Percentiles rank a stretch among this genome's conserved stretches.
Evolutionary conservation across 2,888 invertebrate species (phyloP).

Genomic region (Yponomeuta evonymella): DNA sequence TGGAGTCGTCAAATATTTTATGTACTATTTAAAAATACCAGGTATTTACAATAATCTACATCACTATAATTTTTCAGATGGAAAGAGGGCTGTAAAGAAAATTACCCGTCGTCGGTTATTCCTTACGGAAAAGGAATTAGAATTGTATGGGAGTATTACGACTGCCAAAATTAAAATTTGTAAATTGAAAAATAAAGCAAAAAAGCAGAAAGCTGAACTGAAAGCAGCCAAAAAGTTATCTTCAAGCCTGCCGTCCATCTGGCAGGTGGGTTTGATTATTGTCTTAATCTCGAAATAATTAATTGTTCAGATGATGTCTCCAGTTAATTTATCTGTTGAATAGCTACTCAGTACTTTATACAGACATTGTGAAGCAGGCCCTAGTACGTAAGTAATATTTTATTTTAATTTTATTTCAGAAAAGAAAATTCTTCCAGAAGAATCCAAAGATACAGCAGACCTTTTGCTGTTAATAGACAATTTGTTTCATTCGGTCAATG

Average conservation of each 20-base stretch:
- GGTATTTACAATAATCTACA: too few relatives aligned
- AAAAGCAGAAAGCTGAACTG: not conserved
- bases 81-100: not conserved
- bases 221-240: not conserved
- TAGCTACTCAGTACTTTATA: too few relatives aligned
- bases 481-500: not conserved
- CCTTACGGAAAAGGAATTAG: not conserved
- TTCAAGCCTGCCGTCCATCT: not conserved
- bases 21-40: too few relatives aligned
- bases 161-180: constrained; percentile 6
- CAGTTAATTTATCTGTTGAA: too few relatives aligned
- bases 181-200: constrained; percentile 5
- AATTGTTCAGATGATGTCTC: too few relatives aligned
- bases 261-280: not conserved
- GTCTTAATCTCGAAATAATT: too few relatives aligned
- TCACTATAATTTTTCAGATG: too few relatives aligned
- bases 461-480: not conserved
- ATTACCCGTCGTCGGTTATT: not conserved
- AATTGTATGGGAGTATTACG: not conserved
- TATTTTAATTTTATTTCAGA: constrained; percentile 4
- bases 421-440: constrained; percentile 6
- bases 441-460: constrained; percentile 8
- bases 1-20: too few relatives aligned
- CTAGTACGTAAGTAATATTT: too few relatives aligned
- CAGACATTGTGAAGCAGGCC: too few relatives aligned